phyloP scores from a whole-genome alignment of 35 echinoderm and acorn worm species.

The Ophiothrix spiculata region DNA sequence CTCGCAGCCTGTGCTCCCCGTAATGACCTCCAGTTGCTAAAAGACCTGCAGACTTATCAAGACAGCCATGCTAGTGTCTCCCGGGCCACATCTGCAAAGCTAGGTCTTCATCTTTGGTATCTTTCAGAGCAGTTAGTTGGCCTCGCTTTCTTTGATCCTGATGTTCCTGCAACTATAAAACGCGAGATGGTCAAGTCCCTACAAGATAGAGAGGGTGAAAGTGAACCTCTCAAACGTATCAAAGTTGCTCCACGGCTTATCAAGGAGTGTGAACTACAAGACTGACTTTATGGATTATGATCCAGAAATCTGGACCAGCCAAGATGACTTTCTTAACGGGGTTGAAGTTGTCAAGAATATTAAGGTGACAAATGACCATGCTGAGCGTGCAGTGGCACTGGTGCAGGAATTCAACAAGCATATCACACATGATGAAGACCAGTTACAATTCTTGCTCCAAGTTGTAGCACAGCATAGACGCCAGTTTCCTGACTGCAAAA shows the following conservation, averaged over 20 bases:
- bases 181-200: conserved; percentile 1
- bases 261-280: neutral
- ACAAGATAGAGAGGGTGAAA: neutral
- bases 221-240: neutral
- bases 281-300: conserved; percentile 12
- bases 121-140: conserved; percentile 18
- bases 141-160: conserved; percentile 1
- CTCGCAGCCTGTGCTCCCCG: too few relatives aligned
- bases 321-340: conserved; percentile 6
- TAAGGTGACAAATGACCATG: conserved; percentile 9
- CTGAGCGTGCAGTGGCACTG: conserved; percentile 9
- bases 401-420: neutral
- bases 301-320: conserved; percentile 8
- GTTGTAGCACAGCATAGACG: neutral
- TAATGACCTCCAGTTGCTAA: too few relatives aligned
- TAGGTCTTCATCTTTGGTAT: conserved; percentile 13
- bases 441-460: conserved; percentile 5
- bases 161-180: conserved; percentile 17
- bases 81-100: neutral
- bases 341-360: neutral
- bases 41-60: neutral
- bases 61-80: neutral
- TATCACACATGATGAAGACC: conserved; percentile 15
- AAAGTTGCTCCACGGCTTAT: conserved; percentile 5
- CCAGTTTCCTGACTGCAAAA: neutral